Evolutionary conservation across 2,888 invertebrate species (phyloP).

Genomic region (Koerneria pararmatus): DNA sequence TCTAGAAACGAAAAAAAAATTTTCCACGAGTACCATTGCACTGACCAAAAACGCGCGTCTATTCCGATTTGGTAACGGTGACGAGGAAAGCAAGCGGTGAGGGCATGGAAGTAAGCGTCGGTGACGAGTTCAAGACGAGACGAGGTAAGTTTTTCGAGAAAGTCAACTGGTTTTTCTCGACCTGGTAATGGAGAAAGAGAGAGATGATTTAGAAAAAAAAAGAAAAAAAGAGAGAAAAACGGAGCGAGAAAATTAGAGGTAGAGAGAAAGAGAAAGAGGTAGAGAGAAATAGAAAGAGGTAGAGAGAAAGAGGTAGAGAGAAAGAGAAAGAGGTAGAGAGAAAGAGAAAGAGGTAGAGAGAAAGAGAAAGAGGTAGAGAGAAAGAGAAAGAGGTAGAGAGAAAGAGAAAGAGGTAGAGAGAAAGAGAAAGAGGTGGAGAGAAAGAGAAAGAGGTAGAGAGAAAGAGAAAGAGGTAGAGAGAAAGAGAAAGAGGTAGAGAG

Average conservation of each 20-base stretch:
- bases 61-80: conserved; percentile 21
- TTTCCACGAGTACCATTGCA: not conserved
- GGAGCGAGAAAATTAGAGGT: no score
- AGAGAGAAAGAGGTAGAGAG: no score
- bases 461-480: no score
- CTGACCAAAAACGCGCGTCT: conserved; percentile 18
- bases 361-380: no score
- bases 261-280: no score
- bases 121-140: conserved; percentile 34
- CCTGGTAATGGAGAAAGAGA: no score
- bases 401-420: no score
- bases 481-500: not conserved
- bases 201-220: no score
- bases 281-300: not conserved
- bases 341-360: no score
- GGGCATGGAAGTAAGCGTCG: conserved; percentile 52
- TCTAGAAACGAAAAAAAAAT: not conserved
- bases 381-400: not conserved
- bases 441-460: no score
- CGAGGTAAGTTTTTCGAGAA: conserved; percentile 31
- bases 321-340: not conserved
- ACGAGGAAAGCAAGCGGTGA: conserved; percentile 35
- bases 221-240: not conserved
- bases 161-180: conserved; percentile 23
- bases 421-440: not conserved